Base-by-base conservation (phyloP, 2,113 vertebrate genomes). In the Tringa solitaria region DNA sequence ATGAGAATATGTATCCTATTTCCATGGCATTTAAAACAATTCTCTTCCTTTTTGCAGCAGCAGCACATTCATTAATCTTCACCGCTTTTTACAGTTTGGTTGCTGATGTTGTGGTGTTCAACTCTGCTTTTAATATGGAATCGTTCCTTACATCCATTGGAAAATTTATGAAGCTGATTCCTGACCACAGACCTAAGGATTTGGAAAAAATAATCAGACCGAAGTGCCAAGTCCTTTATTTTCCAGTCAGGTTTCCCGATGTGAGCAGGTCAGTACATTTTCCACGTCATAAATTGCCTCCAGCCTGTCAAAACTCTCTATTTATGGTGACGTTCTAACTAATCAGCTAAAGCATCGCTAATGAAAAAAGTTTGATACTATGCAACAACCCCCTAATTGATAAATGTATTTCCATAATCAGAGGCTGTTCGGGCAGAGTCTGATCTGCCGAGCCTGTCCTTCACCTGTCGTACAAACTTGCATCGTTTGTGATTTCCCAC, bases 71-170 rank as follows among this genome's bases (percentile, higher is more conserved):
- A 92, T 91, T 96, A 63, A 77, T 73, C 81, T 95, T 95, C 59
- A 68, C 95, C 2, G 4, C 53, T 72, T 51, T 96, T 97, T 96
- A 51, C 90, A 99, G 99, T 97, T 97, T 99, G 96, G 99, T 99
- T 83, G 98, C 99, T 76, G 99, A 99, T 86, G 94, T 97, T 56
- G 98, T 99, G 87, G 98, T 98, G 48, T 99, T 99, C 98, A 99
- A 99, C 98, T 99, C 98, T 18, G 68, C 96, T 75, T 99, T 99
- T 98, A 99, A 99, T 98, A 99, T 99, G 99, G 98, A 99, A 78
- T 99, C 99, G 39, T 99, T 99, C 97, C 98, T 99, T 63, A 98
- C 98, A 30, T 98, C 99, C 86, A 98, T 99, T 88, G 96, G 97
- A 68, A 98, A 98, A 94, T 99, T 99, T 96, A 97, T 99, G 98